Base-by-base conservation (phyloP, 2,797 vertebrate species). In the Poecilia velifera region DNA sequence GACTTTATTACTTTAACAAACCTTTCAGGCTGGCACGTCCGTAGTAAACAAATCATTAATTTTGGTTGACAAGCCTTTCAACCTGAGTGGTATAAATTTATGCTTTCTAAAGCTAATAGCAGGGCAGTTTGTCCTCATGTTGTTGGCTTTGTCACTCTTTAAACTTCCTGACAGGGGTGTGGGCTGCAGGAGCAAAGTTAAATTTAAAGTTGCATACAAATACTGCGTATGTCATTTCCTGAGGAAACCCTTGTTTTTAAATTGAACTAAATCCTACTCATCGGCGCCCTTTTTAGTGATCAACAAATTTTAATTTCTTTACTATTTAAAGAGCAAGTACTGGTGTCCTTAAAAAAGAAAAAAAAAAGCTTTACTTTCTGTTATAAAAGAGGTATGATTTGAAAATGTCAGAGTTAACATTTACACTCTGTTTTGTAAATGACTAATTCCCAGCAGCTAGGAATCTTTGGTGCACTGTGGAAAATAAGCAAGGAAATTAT, bases 141-240 rank as follows among this genome's bases (percentile, higher is more conserved):
- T 28, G 4, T n/a, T 78, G 20, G 41, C 14, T 45, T 20, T 34
- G 28, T 72, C 76, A 43, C 36, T 78, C 20, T 59, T 55, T 14
- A 20, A 72, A 43, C 39, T 70, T 74, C 10, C 47, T 77, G 39
- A 57, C 31, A 31, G 16, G 53, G 62, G 31, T 82, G 43, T 68
- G 13, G 10, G 10, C 72, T 39, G 39, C 14, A 25, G 47, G 47
- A 36, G 4, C n/a, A 36, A 13, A 34, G 72, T n/a, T 31, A 8
- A 70, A 70, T 57, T 71, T 74, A 34, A 74, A 74, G 59, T 25
- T 57, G 28, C 14, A 73, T 3, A 47, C 0, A 22, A 18, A 59
- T 13, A 0, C 62, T 3, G 14, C n/a, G 20, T n/a, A 31, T 73
- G 14, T 43, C 7, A 41, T 73, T 31, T 73, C 41, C 51, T 18